Evolutionary conservation across 2,888 invertebrate species (phyloP), one percentile per base, ranked within the genome.

Genomic region (Dioctria linearis): DNA sequence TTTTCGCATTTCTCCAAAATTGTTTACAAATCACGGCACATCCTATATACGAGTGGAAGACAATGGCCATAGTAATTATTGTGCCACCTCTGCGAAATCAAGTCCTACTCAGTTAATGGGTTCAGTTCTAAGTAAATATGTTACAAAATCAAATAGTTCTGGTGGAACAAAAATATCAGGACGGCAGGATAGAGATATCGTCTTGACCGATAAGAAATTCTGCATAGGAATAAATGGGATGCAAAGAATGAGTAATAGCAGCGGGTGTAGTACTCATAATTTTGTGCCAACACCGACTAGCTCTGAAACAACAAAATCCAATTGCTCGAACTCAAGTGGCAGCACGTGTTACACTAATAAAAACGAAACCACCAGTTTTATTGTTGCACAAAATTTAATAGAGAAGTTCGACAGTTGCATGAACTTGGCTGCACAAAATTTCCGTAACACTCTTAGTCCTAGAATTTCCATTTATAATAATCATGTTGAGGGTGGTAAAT

Each of bases 201-300:
- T 79, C 8, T 82, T 83, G 51, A 78, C 83, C 8, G 82, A 81
- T 42, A 82, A 82, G 51, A 78, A 81, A 78, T 80, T 83, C 57
- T 83, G 80, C 79, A 79, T 83, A 25, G 80, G 80, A 11, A 9
- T 69, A 13, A 80, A 78, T 49, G 69, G 42, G 9, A 39, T 42
- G 3, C 78, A 59, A 37, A 51, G 25, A 5, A 40, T n/a, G 61
- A 40, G 63, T 0, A 9, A 13, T 39, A 37, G 59, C 3, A 46
- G 46, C 4, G 13, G 49, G 25, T 4, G 9, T 37, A 8, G 61
- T 4, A n/a, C 42, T 5, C 37, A 1, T 4, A 67, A 61, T 5
- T 11, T 46, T 46, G 57, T 13, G 11, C 8, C n/a, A 57, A 57
- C 3, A 11, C 57, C 5, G 11, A 11, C 2, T 59, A 40, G 40